These are phyloP conservation scores for Schizotus pectinicornis DNA, from an alignment of 2,888 invertebrate genomes.

Conservation along the genomic window DNA sequence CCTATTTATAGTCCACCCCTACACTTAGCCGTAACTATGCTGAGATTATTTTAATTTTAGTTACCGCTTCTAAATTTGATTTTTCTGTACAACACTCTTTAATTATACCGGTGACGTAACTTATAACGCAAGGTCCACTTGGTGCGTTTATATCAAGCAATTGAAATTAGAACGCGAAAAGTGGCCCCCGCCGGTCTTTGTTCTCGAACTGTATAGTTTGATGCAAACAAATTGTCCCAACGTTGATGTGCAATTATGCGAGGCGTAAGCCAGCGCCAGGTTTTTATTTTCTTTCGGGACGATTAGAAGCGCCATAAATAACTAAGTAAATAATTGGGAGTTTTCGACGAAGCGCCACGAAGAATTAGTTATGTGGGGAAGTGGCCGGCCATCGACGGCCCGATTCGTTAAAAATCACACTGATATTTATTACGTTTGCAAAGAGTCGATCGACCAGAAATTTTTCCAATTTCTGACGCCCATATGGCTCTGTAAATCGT, in stretches of 20 bases:
- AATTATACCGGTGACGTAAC: constrained; percentile 52
- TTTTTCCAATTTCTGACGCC: too few species aligned
- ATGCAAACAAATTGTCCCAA: constrained; percentile 20
- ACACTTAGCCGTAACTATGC: constrained; percentile 51
- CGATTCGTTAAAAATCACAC: too few species aligned
- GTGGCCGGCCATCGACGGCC: too few species aligned
- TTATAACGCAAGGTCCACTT: constrained; percentile 44
- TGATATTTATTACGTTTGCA: too few species aligned
- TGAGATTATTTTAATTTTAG: constrained; percentile 56
- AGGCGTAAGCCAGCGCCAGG: constrained; percentile 9
- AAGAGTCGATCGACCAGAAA: too few species aligned
- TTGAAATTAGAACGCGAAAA: constrained; percentile 44
- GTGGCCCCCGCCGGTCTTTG: constrained; percentile 1
- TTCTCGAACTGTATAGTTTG: background rate
- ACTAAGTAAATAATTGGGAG: constrained; percentile 24
- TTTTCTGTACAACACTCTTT: constrained; percentile 50
- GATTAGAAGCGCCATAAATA: constrained; percentile 25
- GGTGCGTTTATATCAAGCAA: constrained; percentile 40
- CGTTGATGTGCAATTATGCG: constrained; percentile 20
- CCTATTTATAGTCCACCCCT: constrained; percentile 53
- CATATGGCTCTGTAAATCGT: too few species aligned
- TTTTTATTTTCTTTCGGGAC: constrained; percentile 6
- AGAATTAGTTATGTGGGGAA: background rate
- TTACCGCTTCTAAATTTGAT: constrained; percentile 52
- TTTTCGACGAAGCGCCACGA: constrained; percentile 13